Conservation (phyloP, 2,797 vertebrate species). For the Dipus sagitta region DNA sequence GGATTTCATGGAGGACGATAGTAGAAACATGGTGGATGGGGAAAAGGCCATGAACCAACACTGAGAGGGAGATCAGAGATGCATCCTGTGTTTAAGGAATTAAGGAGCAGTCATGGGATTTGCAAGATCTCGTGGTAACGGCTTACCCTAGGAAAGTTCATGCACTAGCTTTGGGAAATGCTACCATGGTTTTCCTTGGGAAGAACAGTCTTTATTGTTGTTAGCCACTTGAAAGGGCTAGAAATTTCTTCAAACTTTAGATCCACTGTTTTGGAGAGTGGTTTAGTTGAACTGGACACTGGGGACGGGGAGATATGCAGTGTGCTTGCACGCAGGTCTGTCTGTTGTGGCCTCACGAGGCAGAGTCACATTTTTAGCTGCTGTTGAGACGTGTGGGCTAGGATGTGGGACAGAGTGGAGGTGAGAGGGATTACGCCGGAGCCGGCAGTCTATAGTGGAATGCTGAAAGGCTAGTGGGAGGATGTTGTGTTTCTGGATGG, state of each 20-base stretch:
- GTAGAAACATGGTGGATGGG: background rate
- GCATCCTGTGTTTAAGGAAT: background rate
- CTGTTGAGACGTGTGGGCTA: background rate
- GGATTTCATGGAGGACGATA: background rate
- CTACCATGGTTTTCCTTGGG: conserved; percentile 16
- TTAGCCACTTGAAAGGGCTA: background rate
- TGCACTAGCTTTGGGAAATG: background rate
- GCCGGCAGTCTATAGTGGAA: background rate
- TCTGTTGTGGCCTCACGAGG: rapidly evolving
- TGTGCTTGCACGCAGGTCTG: background rate
- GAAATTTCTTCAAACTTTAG: background rate
- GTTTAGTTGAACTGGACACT: background rate
- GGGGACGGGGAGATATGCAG: background rate
- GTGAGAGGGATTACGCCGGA: background rate
- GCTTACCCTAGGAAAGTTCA: background rate
- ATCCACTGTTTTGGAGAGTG: background rate
- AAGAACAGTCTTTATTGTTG: background rate
- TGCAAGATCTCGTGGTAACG: background rate
- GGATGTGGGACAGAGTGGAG: background rate
- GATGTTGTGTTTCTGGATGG: background rate
- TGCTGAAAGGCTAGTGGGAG: background rate
- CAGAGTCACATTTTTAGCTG: background rate
- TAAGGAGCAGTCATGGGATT: background rate
- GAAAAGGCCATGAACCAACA: too few species aligned
- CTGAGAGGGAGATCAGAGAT: background rate